Base-by-base conservation (phyloP, 2,888 invertebrate species). In the Agrilus biguttatus region DNA sequence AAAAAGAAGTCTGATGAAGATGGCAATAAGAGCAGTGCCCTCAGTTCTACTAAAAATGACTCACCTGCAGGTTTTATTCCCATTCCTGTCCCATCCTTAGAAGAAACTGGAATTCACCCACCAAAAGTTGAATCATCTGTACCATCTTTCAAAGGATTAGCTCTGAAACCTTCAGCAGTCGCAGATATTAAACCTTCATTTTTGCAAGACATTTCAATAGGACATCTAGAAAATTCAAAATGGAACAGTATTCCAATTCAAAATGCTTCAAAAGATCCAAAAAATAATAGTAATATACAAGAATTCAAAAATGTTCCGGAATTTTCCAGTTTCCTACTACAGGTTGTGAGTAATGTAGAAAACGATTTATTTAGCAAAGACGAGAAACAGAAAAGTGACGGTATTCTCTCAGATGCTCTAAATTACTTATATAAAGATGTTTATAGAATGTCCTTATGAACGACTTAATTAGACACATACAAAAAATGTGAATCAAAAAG, bases 321-420 rank as follows among this genome's bases (percentile, higher is more conserved):
- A 14, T 32, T 42, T 12, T 36, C 40, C 7, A 47, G 53, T 38
- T 39, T 60, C 17, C 43, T 63, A 43, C 50, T 61, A 42, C 53
- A 48, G 34, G 57, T 60, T 14, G 49, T 60, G 14, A 48, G 52
- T 49, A 55, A 57, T 32, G 47, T 63, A 36, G 55, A 59, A 45
- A 45, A 55, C 35, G 55, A 61, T 38, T 59, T 61, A 47, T 59
- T 57, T 51, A 48, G 42, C 46, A 47, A 51, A 45, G 46, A 49
- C 35, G 32, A 50, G 33, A 36, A 48, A 39, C 40, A 49, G 41
- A 43, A 51, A 42, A 50, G 60, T 48, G 50, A 47, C 17, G 57
- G 58, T 43, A 51, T 60, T 47, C 40, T 63, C 42, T 49, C 52
- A 39, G 43, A 50, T 47, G 60, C 60, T 42, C 53, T 65, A 51